Conservation (phyloP, 2,113 vertebrate genomes). For the Rhinichthys klamathensis region DNA sequence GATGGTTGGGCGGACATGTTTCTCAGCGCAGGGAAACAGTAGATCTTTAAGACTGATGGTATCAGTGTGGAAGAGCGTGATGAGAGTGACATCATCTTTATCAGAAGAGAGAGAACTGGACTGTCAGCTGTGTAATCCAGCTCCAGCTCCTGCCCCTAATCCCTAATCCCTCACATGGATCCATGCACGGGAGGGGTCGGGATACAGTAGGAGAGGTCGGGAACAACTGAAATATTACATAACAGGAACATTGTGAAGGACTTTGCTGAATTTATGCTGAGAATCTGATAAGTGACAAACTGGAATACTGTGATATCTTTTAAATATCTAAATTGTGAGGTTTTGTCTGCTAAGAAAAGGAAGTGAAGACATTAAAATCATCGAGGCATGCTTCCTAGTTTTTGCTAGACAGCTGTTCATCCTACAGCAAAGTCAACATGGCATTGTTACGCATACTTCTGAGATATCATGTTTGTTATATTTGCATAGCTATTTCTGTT, state of each 20-base stretch:
- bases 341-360: neutral
- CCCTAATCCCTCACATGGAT: conserved; percentile 78
- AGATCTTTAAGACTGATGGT: conserved; percentile 35
- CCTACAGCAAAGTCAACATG: neutral
- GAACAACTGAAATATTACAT: conserved; percentile 39
- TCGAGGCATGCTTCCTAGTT: neutral
- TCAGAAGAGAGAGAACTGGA: conserved; percentile 55
- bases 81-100: conserved; percentile 49
- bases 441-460: neutral
- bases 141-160: conserved; percentile 70
- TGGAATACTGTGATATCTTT: neutral
- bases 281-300: neutral
- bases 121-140: conserved; percentile 70
- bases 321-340: neutral
- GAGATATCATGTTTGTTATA: conserved; percentile 10
- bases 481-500: conserved; percentile 42
- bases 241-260: conserved; percentile 24
- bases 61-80: conserved; percentile 34
- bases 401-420: conserved; percentile 26
- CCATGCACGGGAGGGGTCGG: conserved; percentile 43
- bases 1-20: conserved; percentile 19
- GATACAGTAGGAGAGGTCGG: conserved; percentile 46
- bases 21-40: neutral
- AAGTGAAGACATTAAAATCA: neutral
- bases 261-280: neutral